Evolutionary conservation across 2,888 invertebrate genomes (phyloP).

Genomic region (Disparrhopalites patrizii): DNA sequence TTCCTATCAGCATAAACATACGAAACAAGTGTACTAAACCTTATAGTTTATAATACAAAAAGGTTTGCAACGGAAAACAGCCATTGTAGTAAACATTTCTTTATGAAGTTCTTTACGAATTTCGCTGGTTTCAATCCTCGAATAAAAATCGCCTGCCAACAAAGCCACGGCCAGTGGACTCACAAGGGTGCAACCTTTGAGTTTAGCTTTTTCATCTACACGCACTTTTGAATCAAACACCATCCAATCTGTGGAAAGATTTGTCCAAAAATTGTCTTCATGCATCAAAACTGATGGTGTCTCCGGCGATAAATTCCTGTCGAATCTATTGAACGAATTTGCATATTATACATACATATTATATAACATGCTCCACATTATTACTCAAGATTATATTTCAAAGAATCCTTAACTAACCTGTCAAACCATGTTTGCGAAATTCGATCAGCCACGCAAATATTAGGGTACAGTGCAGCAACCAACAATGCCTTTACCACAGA

Average conservation of each 20-base stretch:
- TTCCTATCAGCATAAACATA: not conserved
- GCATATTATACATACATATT: too few species aligned
- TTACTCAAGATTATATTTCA: too few species aligned
- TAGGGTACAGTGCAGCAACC: conserved; percentile 85
- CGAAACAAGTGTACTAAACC: too few species aligned
- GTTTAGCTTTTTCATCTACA: conserved; percentile 58
- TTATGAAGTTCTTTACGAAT: not conserved
- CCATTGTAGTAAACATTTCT: not conserved
- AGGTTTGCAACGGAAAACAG: not conserved
- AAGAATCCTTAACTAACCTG: conserved; percentile 24
- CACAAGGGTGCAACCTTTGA: conserved; percentile 74
- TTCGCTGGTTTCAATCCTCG: not conserved
- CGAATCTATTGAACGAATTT: too few species aligned
- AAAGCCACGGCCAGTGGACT: conserved; percentile 75
- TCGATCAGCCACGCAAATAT: conserved; percentile 54
- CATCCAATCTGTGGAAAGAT: conserved; percentile 74
- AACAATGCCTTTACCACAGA: conserved; percentile 86
- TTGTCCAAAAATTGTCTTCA: not conserved
- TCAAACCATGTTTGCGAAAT: conserved; percentile 30
- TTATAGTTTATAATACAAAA: too few species aligned
- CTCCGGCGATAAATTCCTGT: not conserved
- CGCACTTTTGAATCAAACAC: conserved; percentile 81
- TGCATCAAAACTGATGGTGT: not conserved
- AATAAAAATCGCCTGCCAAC: conserved; percentile 60
- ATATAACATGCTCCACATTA: too few species aligned